Conservation (phyloP, 1,140 invertebrate species). For the Spodoptera frugiperda region DNA sequence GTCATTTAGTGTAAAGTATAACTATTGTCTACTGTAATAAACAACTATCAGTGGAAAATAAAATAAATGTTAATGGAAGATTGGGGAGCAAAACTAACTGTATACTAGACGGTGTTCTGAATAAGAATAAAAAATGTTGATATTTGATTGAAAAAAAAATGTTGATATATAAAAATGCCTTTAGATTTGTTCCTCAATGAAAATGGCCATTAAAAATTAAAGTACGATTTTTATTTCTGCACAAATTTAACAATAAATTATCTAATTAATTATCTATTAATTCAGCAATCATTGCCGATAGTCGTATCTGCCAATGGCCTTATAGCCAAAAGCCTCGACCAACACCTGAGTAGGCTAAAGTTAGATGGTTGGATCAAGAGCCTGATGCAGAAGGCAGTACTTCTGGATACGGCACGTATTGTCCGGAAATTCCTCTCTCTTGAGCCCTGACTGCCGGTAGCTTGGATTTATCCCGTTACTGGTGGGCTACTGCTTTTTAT, state of each 20-base stretch:
- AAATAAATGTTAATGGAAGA: constrained; percentile 68
- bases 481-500: no score
- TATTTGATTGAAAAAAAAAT: constrained; percentile 57
- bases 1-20: constrained; percentile 65
- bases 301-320: no score
- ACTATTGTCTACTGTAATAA: constrained; percentile 52
- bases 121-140: constrained; percentile 62
- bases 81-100: constrained; percentile 79
- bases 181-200: constrained; percentile 80
- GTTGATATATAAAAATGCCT: constrained; percentile 59
- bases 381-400: no score
- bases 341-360: no score
- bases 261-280: no score
- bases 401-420: no score
- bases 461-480: no score
- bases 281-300: no score
- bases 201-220: constrained; percentile 61
- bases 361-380: no score
- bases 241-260: constrained; percentile 1
- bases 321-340: no score
- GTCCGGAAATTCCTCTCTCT: no score
- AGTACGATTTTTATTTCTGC: constrained; percentile 52
- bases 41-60: constrained; percentile 55
- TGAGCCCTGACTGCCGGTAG: no score
- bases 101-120: constrained; percentile 53